These are phyloP conservation scores for Drosophila flavopinicola DNA, from an alignment of 2,888 invertebrate genomes.

Conservation along the genomic window DNA sequence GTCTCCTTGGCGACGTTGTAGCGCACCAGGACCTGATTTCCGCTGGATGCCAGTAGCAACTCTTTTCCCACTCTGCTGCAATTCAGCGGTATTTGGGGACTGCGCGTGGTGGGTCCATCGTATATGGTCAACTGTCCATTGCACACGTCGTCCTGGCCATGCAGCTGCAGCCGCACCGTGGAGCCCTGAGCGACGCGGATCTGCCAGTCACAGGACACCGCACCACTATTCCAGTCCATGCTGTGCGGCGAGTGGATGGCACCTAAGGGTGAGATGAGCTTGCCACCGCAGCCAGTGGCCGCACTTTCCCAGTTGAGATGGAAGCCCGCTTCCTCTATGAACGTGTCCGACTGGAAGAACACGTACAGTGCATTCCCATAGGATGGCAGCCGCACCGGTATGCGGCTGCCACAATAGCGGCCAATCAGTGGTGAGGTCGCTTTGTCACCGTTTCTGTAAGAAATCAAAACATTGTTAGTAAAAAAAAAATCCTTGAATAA, in stretches of 20 bases:
- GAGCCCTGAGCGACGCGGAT: constrained; percentile 91
- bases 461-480: neutral
- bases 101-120: constrained; percentile 70
- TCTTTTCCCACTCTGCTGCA: constrained; percentile 45
- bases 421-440: constrained; percentile 91
- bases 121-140: constrained; percentile 83
- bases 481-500: too few relatives aligned
- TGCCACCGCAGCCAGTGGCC: constrained; percentile 92
- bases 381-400: constrained; percentile 89
- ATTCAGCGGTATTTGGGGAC: constrained; percentile 50
- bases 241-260: constrained; percentile 92
- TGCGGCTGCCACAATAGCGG: constrained; percentile 89
- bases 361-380: constrained; percentile 91
- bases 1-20: constrained; percentile 59
- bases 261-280: constrained; percentile 88
- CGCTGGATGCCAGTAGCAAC: constrained; percentile 55
- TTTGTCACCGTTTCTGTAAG: constrained; percentile 89
- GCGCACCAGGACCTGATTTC: constrained; percentile 74
- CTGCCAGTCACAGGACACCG: constrained; percentile 92
- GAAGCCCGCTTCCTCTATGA: constrained; percentile 88
- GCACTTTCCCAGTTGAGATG: constrained; percentile 88
- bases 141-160: constrained; percentile 87
- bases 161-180: constrained; percentile 86
- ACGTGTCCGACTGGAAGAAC: constrained; percentile 90
- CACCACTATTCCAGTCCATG: constrained; percentile 88